Evolutionary conservation across 1,140 invertebrate genomes (phyloP).

Genomic region (Drosophila ambigua): DNA sequence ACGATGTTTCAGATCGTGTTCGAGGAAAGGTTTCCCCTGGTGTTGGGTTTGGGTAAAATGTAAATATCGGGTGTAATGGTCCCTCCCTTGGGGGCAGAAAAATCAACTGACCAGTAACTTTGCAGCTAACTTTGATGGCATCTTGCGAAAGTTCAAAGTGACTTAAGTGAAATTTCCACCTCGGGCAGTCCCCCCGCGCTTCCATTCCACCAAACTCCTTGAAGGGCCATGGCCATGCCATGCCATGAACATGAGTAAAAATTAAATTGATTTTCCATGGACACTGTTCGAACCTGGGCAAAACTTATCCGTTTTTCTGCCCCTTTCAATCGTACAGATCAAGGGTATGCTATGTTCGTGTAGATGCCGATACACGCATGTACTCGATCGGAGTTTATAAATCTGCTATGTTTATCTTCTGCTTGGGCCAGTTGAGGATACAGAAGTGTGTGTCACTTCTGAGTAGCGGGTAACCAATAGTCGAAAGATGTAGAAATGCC

Average conservation of each 20-base stretch:
- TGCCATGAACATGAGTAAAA: slow-evolving; percentile 70
- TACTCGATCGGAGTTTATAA: too few relatives aligned
- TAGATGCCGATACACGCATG: too few relatives aligned
- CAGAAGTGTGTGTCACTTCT: too few relatives aligned
- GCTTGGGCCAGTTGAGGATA: too few relatives aligned
- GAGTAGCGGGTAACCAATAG: too few relatives aligned
- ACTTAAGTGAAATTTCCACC: slow-evolving; percentile 79
- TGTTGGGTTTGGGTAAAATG: slow-evolving; percentile 46
- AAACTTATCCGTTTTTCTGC: slow-evolving; percentile 33
- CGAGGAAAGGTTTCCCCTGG: slow-evolving; percentile 18
- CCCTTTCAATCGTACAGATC: too few relatives aligned
- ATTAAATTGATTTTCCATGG: slow-evolving; percentile 77
- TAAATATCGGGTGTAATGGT: slow-evolving; percentile 74
- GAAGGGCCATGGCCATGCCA: slow-evolving; percentile 9
- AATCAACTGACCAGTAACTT: slow-evolving; percentile 67
- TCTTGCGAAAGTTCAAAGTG: slow-evolving; percentile 70
- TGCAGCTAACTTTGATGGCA: slow-evolving; percentile 60
- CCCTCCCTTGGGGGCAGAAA: slow-evolving; percentile 43
- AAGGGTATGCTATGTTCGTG: too few relatives aligned
- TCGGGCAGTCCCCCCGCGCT: slow-evolving; percentile 24
- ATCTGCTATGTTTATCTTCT: too few relatives aligned
- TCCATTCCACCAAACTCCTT: neutral
- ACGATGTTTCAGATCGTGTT: slow-evolving; percentile 20
- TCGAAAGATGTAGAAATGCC: too few relatives aligned
- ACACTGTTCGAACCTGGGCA: slow-evolving; percentile 56